Percentiles rank a stretch among this genome's conserved stretches.
These are phyloP conservation scores for Hystrix cristata DNA, from an alignment of 2,113 vertebrate genomes.

Conservation along the genomic window DNA sequence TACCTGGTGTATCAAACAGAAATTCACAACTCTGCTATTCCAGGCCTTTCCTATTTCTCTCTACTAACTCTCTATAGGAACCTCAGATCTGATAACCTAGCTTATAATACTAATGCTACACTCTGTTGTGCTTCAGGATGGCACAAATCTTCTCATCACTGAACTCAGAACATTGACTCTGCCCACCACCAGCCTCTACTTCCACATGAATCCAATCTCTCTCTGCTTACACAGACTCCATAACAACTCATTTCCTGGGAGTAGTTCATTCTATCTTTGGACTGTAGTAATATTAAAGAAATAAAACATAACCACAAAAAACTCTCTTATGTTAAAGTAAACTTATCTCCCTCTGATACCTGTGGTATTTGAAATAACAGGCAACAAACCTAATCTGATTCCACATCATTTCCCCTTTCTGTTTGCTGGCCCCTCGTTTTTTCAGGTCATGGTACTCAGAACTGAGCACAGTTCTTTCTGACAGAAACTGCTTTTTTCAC, in stretches of 20 bases:
- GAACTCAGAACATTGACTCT: not conserved
- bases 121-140: not conserved
- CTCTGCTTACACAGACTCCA: not conserved
- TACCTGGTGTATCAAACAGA: not conserved
- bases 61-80: not conserved
- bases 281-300: not conserved
- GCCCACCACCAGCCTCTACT: not conserved
- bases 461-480: not conserved
- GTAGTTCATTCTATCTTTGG: not conserved
- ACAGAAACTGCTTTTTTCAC: not conserved
- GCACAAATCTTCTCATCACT: not conserved
- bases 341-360: not conserved
- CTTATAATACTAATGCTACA: not conserved
- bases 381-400: not conserved
- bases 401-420: not conserved
- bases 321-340: not conserved
- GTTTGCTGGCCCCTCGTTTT: no score
- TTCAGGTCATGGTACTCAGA: not conserved
- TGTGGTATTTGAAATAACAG: not conserved
- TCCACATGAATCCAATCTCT: not conserved
- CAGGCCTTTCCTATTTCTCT: not conserved
- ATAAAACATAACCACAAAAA: not conserved
- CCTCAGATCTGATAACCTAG: not conserved
- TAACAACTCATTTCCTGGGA: not conserved
- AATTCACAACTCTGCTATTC: not conserved